These are phyloP conservation scores for Limnephilus auricula DNA, from an alignment of 2,888 invertebrate genomes.

Conservation along the genomic window DNA sequence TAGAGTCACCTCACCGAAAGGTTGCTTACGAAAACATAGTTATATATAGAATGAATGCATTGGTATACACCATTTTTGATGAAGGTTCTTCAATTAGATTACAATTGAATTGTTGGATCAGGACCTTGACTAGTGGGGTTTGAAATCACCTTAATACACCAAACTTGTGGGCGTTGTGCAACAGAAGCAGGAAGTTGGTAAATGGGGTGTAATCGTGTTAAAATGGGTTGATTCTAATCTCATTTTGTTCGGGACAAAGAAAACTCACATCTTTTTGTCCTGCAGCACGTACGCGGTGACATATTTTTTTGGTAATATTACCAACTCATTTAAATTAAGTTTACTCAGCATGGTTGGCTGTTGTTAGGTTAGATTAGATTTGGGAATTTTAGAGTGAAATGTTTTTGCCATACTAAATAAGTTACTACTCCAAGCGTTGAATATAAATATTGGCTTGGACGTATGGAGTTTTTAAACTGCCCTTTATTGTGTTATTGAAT, in stretches of 20 bases:
- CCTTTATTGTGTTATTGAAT: neutral
- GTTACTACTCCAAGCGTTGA: no score
- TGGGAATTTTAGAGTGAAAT: no score
- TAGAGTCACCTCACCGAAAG: neutral
- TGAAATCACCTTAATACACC: constrained; percentile 47
- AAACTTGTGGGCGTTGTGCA: constrained; percentile 19
- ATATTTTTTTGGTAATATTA: no score
- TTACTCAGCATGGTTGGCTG: no score
- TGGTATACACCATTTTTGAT: neutral
- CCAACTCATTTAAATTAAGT: no score
- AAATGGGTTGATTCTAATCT: neutral
- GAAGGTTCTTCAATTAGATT: neutral
- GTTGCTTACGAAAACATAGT: neutral
- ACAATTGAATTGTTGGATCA: neutral
- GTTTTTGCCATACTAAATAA: no score
- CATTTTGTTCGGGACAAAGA: neutral
- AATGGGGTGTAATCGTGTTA: neutral
- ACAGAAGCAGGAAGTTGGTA: constrained; percentile 13
- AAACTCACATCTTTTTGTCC: neutral
- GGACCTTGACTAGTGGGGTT: constrained; percentile 43
- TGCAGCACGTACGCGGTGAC: neutral
- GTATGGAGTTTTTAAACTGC: no score
- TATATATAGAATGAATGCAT: neutral
- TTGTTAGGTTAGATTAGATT: no score
- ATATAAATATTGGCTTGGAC: no score